Base-by-base conservation (phyloP, 2,888 invertebrate genomes). In the Bhutanitis thaidina region DNA sequence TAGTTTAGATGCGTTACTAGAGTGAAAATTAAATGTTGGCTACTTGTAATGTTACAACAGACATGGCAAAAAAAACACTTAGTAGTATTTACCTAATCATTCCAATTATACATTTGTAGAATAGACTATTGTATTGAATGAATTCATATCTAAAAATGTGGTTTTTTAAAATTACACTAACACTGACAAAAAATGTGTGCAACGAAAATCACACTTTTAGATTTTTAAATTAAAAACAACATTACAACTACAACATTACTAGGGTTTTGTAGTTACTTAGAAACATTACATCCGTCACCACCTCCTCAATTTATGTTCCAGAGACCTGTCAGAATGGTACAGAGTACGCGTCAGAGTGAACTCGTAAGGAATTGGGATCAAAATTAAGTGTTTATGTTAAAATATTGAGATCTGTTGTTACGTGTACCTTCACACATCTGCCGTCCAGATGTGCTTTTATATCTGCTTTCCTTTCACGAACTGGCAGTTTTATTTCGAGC, bases 301-400 rank as follows among this genome's bases (percentile, higher is more conserved):
- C 76, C 71, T 79, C 82, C 77, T 81, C 69, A 79, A 80, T 90
- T 89, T 90, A 78, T 90, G 87, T 90, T 90, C 74, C 90, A 90
- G 91, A 91, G 90, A 90, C 89, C 92, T 95, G 90, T 92, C 93
- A 88, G 93, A 94, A 90, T 93, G 93, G 92, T 95, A 93, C 93
- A 93, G 93, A 92, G 93, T 94, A 91, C 94, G 94, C 92, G 93
- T 94, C 91, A 93, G 94, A 93, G 92, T 94, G 87, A 94, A 93
- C 91, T 93, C 94, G 95, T 95, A 95, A 95, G 95, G 90, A 87
- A 77, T 76, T 84, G 76, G 74, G 84, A 81, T 81, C 73, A 83
- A 77, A 84, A 81, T 80, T 81, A 81, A 83, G 83, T 88, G 83
- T 86, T 80, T 82, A 78, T 83, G 73, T 80, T 81, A 80, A 74